These are phyloP conservation scores for Drosophila gunungcola DNA, from an alignment of 1,140 invertebrate species.

Conservation along the genomic window DNA sequence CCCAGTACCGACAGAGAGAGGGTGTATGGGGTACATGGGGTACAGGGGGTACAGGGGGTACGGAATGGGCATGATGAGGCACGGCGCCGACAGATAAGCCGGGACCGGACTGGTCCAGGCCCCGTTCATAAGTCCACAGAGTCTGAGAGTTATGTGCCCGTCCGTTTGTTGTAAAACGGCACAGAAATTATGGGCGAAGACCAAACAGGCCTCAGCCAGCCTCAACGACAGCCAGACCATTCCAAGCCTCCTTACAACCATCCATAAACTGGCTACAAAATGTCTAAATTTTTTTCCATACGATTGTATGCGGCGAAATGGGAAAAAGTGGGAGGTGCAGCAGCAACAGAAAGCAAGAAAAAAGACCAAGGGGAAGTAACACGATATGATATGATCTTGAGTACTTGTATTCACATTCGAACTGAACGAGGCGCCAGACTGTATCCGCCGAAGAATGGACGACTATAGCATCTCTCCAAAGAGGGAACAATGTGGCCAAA, in stretches of 20 bases:
- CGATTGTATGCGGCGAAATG: neutral
- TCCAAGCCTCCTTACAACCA: constrained; percentile 24
- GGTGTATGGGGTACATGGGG: neutral
- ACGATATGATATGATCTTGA: constrained; percentile 55
- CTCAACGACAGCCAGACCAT: neutral
- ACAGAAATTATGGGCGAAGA: constrained; percentile 78
- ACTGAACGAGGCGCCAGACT: constrained; percentile 13
- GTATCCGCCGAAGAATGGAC: constrained; percentile 8
- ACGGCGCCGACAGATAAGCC: constrained; percentile 64
- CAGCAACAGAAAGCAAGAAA: constrained; percentile 22
- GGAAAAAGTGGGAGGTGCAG: constrained; percentile 41
- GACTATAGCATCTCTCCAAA: constrained; percentile 8
- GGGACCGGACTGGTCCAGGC: constrained; percentile 31
- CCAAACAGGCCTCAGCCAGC: constrained; percentile 64
- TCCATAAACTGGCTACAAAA: constrained; percentile 80
- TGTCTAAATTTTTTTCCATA: constrained; percentile 60
- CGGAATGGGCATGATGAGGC: constrained; percentile 3
- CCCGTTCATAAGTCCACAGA: constrained; percentile 32
- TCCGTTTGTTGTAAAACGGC: constrained; percentile 78
- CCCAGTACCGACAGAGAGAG: neutral
- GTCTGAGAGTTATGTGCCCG: constrained; percentile 71
- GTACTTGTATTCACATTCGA: constrained; percentile 22
- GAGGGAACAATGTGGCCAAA: constrained; percentile 35
- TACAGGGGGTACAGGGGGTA: neutral
- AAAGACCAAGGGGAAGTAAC: constrained; percentile 22